phyloP scores from a whole-genome alignment of 2,888 invertebrate genomes.

The Mythimna albipuncta region DNA sequence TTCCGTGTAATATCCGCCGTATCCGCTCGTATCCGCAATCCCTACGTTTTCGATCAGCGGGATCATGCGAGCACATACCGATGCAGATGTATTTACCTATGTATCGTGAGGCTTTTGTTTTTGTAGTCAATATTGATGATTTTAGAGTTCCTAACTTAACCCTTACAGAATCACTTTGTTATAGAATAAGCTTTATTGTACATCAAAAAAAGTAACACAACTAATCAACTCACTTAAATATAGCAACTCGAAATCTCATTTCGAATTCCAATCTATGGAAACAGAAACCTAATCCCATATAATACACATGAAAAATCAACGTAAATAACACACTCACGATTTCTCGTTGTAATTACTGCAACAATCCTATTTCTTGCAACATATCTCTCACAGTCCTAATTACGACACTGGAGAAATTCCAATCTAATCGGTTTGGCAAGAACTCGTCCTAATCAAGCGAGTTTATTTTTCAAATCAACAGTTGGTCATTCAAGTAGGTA shows the following conservation, averaged over 20 bases:
- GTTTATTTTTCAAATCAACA: slow-evolving; percentile 1
- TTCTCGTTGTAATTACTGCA: neutral
- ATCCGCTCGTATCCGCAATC: slow-evolving; percentile 54
- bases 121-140: neutral
- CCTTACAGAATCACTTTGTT: no score
- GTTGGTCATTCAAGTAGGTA: neutral
- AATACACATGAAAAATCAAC: no score
- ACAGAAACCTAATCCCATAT: no score
- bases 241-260: no score
- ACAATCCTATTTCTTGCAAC: slow-evolving; percentile 33
- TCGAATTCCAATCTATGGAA: no score
- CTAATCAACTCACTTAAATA: no score
- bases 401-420: slow-evolving; percentile 33
- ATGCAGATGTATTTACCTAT: slow-evolving; percentile 1
- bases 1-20: slow-evolving; percentile 69
- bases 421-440: slow-evolving; percentile 10
- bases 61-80: slow-evolving; percentile 43
- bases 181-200: no score
- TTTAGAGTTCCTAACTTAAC: neutral
- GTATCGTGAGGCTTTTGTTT: slow-evolving; percentile 15
- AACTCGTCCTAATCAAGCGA: slow-evolving; percentile 16
- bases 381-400: slow-evolving; percentile 43
- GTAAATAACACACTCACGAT: no score
- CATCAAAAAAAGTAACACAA: no score
- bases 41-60: slow-evolving; percentile 63